A percentile compares a stretch with the other conserved stretches of the same genome.
Evolutionary conservation across 2,888 invertebrate species (phyloP).

Genomic region (Eustalomyia histrio): DNA sequence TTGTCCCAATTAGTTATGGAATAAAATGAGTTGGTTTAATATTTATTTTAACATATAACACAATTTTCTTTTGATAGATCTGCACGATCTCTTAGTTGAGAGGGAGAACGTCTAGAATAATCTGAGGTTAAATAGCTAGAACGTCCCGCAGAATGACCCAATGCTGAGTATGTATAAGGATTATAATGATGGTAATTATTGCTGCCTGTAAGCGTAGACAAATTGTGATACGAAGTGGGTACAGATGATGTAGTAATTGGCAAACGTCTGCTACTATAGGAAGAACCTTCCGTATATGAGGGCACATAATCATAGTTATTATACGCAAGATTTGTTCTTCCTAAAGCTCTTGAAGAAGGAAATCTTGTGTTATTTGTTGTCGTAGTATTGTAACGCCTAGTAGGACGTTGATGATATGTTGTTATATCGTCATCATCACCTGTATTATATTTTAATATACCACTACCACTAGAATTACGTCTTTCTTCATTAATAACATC

Average conservation of each 20-base stretch:
- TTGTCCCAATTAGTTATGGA: constrained; percentile 31
- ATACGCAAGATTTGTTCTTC: constrained; percentile 60
- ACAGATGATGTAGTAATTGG: constrained; percentile 48
- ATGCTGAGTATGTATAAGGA: constrained; percentile 46
- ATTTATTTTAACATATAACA: constrained; percentile 74
- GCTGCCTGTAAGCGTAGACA: constrained; percentile 43
- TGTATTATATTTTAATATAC: constrained; percentile 27
- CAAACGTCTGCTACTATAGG: constrained; percentile 61
- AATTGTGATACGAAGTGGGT: constrained; percentile 35
- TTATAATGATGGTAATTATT: constrained; percentile 52
- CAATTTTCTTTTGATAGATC: constrained; percentile 77
- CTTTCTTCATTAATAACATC: constrained; percentile 73
- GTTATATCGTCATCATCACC: constrained; percentile 67
- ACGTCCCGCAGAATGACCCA: constrained; percentile 63
- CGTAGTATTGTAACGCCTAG: constrained; percentile 53
- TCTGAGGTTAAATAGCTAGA: constrained; percentile 71
- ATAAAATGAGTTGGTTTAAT: constrained; percentile 25
- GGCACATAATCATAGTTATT: constrained; percentile 61
- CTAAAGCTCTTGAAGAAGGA: constrained; percentile 72
- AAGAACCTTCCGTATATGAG: constrained; percentile 47
- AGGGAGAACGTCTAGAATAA: constrained; percentile 75
- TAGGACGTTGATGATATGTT: constrained; percentile 73
- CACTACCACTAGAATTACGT: constrained; percentile 34
- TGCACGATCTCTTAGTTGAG: constrained; percentile 68
- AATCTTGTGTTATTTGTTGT: constrained; percentile 67